Base-by-base conservation (phyloP, 2,888 invertebrate species). In the Beris morrisii region DNA sequence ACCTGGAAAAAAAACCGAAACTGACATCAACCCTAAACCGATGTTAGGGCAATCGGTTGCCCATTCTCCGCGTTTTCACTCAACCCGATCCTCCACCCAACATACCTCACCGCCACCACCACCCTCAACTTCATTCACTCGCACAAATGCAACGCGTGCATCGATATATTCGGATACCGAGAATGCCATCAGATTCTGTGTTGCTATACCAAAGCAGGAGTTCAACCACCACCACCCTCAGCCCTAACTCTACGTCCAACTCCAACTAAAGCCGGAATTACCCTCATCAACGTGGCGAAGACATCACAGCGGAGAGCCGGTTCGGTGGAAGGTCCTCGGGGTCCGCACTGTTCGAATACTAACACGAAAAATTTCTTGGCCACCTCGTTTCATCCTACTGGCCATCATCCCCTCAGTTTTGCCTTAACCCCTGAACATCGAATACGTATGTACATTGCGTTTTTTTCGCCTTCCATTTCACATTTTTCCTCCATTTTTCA, bases 391-490 rank as follows among this genome's bases (percentile, higher is more conserved):
- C 43, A 48, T 45, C 38, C 43, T 48, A 50, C 50, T 56, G 22
- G 22, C 22, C 22, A 22, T 22, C 22, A 22, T 22, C 43, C 22
- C 30, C 61, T 43, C 13, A 46, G 44, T 15, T 63, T 22, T 46
- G 43, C 32, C 38, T 31, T 48, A 50, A 38, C 63, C 4, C 5
- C 30, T 12, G 12, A 4, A 52, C 67, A 46, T 54, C 43, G 54
- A 32, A 65, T 44, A 67, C 54, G 58, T 57, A 59, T 52, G 45
- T 54, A 64, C 54, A 54, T n/a, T 45, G 48, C 50, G 50, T 59
- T 66, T 65, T 64, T 64, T 67, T 46, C 32, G 22, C 46, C 46
- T 64, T 67, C 59, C 64, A 58, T 67, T 64, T 67, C 67, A 64
- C 64, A 64, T 54, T 67, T 67, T 65, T 67, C 65, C 57, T 38